Evolutionary conservation across 1,140 invertebrate species (phyloP), one percentile per base, ranked within the genome.

Genomic region (Matsumurasca onukii): DNA sequence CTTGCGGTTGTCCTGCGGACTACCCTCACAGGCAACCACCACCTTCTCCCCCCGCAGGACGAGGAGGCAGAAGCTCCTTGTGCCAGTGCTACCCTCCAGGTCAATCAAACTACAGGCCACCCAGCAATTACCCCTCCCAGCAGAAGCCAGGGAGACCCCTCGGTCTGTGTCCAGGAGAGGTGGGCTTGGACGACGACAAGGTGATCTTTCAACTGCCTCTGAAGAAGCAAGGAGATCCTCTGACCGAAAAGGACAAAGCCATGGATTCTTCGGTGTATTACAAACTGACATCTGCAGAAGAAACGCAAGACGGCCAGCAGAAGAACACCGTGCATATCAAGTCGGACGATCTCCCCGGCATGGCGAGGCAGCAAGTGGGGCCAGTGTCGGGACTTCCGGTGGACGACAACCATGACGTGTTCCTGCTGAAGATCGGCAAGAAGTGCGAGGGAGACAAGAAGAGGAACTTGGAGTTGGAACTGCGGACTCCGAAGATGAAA

Each of bases 61-160:
- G n/a, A n/a, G n/a, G n/a, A n/a, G n/a, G n/a, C n/a, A n/a, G n/a
- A n/a, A n/a, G n/a, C n/a, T n/a, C n/a, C n/a, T 34, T 72, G 22
- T 72, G 71, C 27, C 31, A 66, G n/a, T 72, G 71, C 39, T 55
- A 69, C 24, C 64, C 49, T 25, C 71, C 71, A 2, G 20, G 65
- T 5, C 68, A 68, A n/a, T 59, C 68, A 5, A 66, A 57, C 20
- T 55, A 63, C 24, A 29, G 29, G 29, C 15, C 59, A n/a, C n/a
- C n/a, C n/a, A n/a, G n/a, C n/a, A n/a, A n/a, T n/a, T n/a, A n/a
- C n/a, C n/a, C n/a, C n/a, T n/a, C n/a, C n/a, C n/a, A 30, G 29
- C 29, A 63, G 39, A 20, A n/a, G 59, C 15, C 5, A 15, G 59
- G 39, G n/a, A 63, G 59, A 63, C 31, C 31, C 27, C 2, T 31